Base-by-base conservation (phyloP, 2,797 vertebrate species). In the Pteronotus mesoamericanus region DNA sequence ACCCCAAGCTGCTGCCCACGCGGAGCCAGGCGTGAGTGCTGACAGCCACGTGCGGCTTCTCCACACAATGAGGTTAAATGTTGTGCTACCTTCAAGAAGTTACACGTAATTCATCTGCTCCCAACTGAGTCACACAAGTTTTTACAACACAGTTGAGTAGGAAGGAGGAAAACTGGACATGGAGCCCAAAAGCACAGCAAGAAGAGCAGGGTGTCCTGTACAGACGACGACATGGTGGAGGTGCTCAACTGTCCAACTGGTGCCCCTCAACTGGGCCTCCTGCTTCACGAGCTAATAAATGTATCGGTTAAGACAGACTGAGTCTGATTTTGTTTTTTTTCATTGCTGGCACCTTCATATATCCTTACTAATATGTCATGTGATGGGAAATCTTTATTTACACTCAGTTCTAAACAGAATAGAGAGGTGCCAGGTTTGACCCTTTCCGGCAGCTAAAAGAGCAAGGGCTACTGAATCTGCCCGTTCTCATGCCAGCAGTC, bases 141-240 rank as follows among this genome's bases (percentile, higher is more conserved):
- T 77, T 74, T 57, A 53, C n/a, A 91, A 90, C 93, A 61, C 32
- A 75, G 18, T 14, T 5, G n/a, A 75, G 34, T 1, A 59, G 34
- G 57, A 19, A 59, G 34, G 39, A 91, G 29, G 18, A 55, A 66
- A 82, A 48, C 9, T 1, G 16, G 51, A 10, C 14, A 55, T 51
- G 26, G 10, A 92, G 72, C 48, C 55, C 55, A 48, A 10, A 44
- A 9, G 82, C 51, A 59, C 9, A 42, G 26, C 42, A 29, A 34
- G 24, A 55, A 89, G 16, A 69, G 37, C 24, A 18, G 34, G 9
- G 3, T 7, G 15, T 21, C 69, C 59, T 48, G 8, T 1, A 4
- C 3, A 19, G 22, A 6, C 15, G 77, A 24, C 1, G 39, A 19
- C 16, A 0, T 8, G 1, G 12, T 2, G 26, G 29, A 48, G 37